Evolutionary conservation across 1,140 invertebrate species (phyloP).

Genomic region (Drosophila orena): DNA sequence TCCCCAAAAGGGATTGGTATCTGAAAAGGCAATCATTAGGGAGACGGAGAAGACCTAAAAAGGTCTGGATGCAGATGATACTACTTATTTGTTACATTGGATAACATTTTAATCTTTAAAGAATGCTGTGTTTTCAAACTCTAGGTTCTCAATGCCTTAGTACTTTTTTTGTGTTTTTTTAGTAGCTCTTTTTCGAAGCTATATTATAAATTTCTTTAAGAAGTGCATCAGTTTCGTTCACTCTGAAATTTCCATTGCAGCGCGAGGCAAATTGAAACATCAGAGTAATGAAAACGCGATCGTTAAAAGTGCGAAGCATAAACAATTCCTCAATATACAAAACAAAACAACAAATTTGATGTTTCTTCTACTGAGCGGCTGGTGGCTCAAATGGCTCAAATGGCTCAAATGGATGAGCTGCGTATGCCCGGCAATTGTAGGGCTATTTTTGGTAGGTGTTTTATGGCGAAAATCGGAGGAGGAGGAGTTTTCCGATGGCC

Average conservation of each 20-base stretch:
- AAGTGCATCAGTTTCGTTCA: background rate
- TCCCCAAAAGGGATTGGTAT: background rate
- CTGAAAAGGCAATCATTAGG: background rate
- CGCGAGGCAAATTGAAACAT: constrained; percentile 8
- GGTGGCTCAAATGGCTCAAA: constrained; percentile 49
- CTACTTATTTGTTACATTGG: too few relatives aligned
- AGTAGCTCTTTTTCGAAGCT: background rate
- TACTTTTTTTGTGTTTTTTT: too few relatives aligned
- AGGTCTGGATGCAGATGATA: background rate
- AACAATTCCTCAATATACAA: constrained; percentile 49
- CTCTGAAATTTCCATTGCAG: constrained; percentile 3
- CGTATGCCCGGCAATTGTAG: constrained; percentile 42
- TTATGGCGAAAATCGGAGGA: constrained; percentile 45
- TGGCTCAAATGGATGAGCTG: constrained; percentile 49
- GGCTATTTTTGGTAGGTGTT: constrained; percentile 51
- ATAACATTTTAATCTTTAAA: too few relatives aligned
- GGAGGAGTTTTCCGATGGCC: background rate
- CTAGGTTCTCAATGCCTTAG: too few relatives aligned
- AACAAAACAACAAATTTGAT: constrained; percentile 29
- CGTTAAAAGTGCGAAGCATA: constrained; percentile 50
- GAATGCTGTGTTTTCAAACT: too few relatives aligned
- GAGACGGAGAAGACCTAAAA: background rate
- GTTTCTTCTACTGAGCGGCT: constrained; percentile 35
- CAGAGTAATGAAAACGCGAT: constrained; percentile 16
- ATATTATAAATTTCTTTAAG: background rate